phyloP scores from a whole-genome alignment of 2,888 invertebrate species.

The Coelopa pilipes region DNA sequence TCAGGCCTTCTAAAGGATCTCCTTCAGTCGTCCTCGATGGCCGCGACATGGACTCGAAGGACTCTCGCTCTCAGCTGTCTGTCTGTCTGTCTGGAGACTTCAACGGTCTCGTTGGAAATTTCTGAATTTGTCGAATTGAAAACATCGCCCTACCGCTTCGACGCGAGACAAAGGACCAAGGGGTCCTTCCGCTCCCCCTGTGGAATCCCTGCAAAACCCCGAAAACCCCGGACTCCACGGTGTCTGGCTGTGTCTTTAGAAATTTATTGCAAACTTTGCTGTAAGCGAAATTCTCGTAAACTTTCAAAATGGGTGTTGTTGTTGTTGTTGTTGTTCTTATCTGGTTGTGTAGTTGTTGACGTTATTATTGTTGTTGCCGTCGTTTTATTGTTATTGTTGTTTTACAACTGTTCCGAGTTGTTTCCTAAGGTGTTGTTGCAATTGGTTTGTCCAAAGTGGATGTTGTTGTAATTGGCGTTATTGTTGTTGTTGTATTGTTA shows the following conservation, averaged over 20 bases:
- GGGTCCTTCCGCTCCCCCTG: background rate
- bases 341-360: slow-evolving; percentile 1
- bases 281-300: no score
- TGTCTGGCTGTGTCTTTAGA: slow-evolving; percentile 13
- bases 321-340: background rate
- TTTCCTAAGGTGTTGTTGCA: slow-evolving; percentile 16
- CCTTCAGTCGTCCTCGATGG: no score
- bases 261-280: no score
- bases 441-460: slow-evolving; percentile 14
- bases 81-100: no score
- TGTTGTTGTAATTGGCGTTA: slow-evolving; percentile 13
- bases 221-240: background rate
- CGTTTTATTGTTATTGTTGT: slow-evolving; percentile 5
- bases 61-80: no score
- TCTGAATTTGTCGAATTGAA: no score
- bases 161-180: no score
- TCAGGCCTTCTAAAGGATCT: no score
- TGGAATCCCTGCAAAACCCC: background rate
- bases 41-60: no score
- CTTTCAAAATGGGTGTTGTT: no score
- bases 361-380: slow-evolving; percentile 1
- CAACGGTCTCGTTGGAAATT: no score
- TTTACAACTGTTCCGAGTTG: background rate
- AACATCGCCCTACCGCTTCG: no score
- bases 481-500: slow-evolving; percentile 26